Conservation (phyloP, 2,797 vertebrate genomes). For the Sebastes itinus region DNA sequence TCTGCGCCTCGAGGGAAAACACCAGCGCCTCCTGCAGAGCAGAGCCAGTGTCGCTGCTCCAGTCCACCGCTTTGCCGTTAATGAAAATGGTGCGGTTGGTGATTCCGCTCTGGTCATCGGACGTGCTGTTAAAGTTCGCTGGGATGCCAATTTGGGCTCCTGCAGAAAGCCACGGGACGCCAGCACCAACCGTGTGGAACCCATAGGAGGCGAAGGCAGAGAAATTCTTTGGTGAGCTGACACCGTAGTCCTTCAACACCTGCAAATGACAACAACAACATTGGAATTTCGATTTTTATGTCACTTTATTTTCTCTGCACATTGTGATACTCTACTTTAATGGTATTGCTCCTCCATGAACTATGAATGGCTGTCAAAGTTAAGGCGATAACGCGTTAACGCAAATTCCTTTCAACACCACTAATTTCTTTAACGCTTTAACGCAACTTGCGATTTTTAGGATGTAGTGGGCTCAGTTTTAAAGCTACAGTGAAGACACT, state of each 20-base stretch:
- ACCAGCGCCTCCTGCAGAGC: slow-evolving; percentile 85
- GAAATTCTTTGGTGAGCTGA: slow-evolving; percentile 75
- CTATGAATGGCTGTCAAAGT: neutral
- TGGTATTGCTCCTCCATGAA: neutral
- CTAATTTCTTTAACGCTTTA: no score
- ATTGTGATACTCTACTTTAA: neutral
- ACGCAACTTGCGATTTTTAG: no score
- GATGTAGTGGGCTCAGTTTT: no score
- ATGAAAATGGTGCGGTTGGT: slow-evolving; percentile 84
- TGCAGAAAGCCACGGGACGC: slow-evolving; percentile 87
- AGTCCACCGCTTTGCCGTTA: slow-evolving; percentile 85
- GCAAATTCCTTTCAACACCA: no score
- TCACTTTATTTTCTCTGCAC: neutral
- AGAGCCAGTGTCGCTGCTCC: slow-evolving; percentile 82
- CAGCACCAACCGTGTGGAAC: slow-evolving; percentile 91
- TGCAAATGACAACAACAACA: slow-evolving; percentile 16
- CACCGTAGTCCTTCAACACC: slow-evolving; percentile 82
- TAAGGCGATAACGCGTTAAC: no score
- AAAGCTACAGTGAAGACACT: no score
- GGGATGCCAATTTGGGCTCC: slow-evolving; percentile 91
- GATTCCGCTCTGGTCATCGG: slow-evolving; percentile 75
- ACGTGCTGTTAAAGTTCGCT: slow-evolving; percentile 86
- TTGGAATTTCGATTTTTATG: neutral
- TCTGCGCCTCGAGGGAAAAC: slow-evolving; percentile 87
- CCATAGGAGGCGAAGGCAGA: slow-evolving; percentile 87